Evolutionary conservation across 2,888 invertebrate species (phyloP), one percentile per base, ranked within the genome.

Genomic region (Xanthia togata): DNA sequence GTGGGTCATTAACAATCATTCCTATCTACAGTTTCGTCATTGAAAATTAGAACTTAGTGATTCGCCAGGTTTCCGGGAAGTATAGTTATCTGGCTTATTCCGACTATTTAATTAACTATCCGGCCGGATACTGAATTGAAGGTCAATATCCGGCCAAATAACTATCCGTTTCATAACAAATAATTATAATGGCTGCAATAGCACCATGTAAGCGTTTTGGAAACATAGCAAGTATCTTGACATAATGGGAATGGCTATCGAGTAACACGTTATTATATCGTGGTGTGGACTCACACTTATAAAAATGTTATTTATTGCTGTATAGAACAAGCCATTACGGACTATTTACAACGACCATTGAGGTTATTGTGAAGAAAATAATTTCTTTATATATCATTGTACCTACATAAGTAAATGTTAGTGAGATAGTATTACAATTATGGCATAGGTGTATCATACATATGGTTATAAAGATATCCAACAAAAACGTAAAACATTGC

Each of bases 261-360:
- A 44, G 23, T 31, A 53, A 62, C 38, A 31, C 5, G 35, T 35
- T 20, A 12, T 31, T 17, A 11, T 53, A n/a, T 14, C 53, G 55
- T n/a, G 20, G n/a, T 8, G 31, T 53, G 44, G 20, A 64, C n/a
- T 76, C 31, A 78, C 12, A 50, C 20, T 59, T 31, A 35, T 59
- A 23, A 20, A 77, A 65, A 59, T 41, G n/a, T 12, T 17, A 50
- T 76, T 50, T 59, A 76, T 41, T 17, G 14, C 35, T n/a, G 31
- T 50, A 67, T 14, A 44, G 12, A 50, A 68, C 78, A 78, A 68
- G 41, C 59, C 50, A 68, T 76, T 78, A 78, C 14, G 41, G 68
- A 41, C n/a, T 53, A 50, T 50, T 26, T 41, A 78, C 59, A n/a
- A 26, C 23, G 53, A 14, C n/a, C 11, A 78, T 78, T 68, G n/a